phyloP scores from a whole-genome alignment of 2,797 vertebrate genomes.

The Ataeniobius toweri region DNA sequence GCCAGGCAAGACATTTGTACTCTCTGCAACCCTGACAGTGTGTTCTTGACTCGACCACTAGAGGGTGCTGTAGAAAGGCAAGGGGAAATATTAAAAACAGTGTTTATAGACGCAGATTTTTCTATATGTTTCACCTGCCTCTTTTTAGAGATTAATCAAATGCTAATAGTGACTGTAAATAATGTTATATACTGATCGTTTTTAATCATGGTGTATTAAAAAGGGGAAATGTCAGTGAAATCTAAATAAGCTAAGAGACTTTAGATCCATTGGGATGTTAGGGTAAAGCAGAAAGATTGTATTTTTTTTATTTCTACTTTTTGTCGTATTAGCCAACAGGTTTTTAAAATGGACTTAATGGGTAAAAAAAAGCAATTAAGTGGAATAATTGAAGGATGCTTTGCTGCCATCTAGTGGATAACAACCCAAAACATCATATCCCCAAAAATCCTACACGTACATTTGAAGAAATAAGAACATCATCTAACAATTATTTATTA shows the following conservation, averaged over 20 bases:
- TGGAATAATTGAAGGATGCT: neutral
- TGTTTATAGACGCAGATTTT: neutral
- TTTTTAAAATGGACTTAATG: neutral
- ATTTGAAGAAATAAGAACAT: neutral
- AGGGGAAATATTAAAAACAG: neutral
- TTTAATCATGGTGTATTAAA: neutral
- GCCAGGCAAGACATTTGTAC: neutral
- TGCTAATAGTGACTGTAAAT: neutral
- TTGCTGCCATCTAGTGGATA: constrained; percentile 10
- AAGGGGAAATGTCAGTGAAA: neutral
- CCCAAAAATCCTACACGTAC: neutral
- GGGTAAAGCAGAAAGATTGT: neutral
- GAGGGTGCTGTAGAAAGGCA: neutral
- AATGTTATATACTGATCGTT: neutral
- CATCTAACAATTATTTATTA: too few species aligned
- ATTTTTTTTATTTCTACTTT: neutral
- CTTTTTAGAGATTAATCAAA: neutral
- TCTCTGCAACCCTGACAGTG: neutral
- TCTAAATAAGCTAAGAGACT: neutral
- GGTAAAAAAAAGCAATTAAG: neutral
- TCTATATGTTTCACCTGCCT: neutral
- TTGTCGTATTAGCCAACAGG: neutral
- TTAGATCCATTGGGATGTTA: neutral
- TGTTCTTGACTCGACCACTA: neutral
- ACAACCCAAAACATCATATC: neutral